Evolutionary conservation across 1,140 invertebrate species (phyloP).

Genomic region (Drosophila varians): DNA sequence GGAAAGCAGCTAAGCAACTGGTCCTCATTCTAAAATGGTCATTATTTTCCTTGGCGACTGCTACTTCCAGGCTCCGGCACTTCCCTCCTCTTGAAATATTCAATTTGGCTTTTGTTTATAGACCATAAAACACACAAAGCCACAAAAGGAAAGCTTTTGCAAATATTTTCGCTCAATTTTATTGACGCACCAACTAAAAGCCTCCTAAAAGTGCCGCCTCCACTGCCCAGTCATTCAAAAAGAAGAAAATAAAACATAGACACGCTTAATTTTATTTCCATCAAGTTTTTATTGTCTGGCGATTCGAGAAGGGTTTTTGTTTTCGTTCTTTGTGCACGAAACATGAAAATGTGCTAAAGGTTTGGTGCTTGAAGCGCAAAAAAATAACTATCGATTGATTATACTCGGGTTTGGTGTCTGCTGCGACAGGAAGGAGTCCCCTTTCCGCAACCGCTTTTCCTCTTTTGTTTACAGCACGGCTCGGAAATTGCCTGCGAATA

Average conservation of each 20-base stretch:
- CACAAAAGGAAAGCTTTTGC: slow-evolving; percentile 41
- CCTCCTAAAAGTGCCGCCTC: slow-evolving; percentile 12
- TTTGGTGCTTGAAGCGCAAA: background rate
- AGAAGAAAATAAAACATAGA: slow-evolving; percentile 6
- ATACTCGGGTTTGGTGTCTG: slow-evolving; percentile 8
- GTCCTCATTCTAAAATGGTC: background rate
- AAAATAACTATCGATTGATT: slow-evolving; percentile 43
- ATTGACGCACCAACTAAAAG: slow-evolving; percentile 44
- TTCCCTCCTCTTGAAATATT: slow-evolving; percentile 7
- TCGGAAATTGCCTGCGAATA: slow-evolving; percentile 31
- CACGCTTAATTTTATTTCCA: slow-evolving; percentile 46
- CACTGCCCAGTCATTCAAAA: background rate
- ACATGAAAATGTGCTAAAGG: slow-evolving; percentile 13
- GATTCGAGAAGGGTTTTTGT: slow-evolving; percentile 46
- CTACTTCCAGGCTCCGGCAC: no score
- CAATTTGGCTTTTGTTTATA: slow-evolving; percentile 35
- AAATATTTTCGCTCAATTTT: slow-evolving; percentile 53
- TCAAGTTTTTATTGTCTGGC: slow-evolving; percentile 48
- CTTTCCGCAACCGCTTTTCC: background rate
- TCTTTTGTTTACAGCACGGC: slow-evolving; percentile 27
- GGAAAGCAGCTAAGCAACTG: no score
- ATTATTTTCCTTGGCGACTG: background rate
- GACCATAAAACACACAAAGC: slow-evolving; percentile 22
- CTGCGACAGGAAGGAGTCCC: background rate
- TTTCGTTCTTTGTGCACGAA: slow-evolving; percentile 13